These are phyloP conservation scores for Pelmatolapia mariae DNA, from an alignment of 2,113 vertebrate species.

Conservation along the genomic window DNA sequence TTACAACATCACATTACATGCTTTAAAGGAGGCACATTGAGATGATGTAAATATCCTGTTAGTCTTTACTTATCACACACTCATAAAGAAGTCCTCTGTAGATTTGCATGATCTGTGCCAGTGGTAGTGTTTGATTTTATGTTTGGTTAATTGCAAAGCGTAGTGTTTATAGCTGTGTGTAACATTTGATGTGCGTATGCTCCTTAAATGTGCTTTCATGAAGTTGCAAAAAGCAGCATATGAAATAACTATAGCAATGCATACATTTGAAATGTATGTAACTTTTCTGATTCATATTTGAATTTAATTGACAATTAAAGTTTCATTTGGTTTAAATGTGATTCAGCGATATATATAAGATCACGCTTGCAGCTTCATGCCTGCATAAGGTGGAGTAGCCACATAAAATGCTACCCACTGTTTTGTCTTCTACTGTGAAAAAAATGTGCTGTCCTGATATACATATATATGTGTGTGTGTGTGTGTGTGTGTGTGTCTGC, in stretches of 20 bases:
- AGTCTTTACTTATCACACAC: background rate
- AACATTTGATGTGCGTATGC: constrained; percentile 50
- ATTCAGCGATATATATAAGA: background rate
- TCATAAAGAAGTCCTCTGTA: background rate
- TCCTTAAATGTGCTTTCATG: constrained; percentile 29
- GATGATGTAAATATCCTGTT: background rate
- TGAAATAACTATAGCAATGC: background rate
- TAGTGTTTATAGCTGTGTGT: constrained; percentile 54
- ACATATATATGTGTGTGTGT: background rate
- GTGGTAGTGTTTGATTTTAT: constrained; percentile 29
- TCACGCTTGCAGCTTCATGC: constrained; percentile 1
- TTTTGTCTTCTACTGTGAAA: constrained; percentile 35
- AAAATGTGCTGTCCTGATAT: constrained; percentile 22
- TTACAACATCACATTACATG: background rate
- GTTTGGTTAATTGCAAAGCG: constrained; percentile 32
- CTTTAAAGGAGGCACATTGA: background rate
- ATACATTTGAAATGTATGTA: background rate
- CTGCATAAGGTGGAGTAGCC: constrained; percentile 11
- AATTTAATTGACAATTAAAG: background rate
- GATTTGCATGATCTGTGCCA: constrained; percentile 49
- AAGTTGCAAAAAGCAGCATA: background rate
- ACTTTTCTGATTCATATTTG: background rate
- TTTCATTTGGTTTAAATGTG: background rate
- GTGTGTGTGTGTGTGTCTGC: constrained; percentile 41
- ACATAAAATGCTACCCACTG: constrained; percentile 35